These are phyloP conservation scores for Artibeus jamaicensis DNA, from an alignment of 2,797 vertebrate genomes.

Conservation along the genomic window DNA sequence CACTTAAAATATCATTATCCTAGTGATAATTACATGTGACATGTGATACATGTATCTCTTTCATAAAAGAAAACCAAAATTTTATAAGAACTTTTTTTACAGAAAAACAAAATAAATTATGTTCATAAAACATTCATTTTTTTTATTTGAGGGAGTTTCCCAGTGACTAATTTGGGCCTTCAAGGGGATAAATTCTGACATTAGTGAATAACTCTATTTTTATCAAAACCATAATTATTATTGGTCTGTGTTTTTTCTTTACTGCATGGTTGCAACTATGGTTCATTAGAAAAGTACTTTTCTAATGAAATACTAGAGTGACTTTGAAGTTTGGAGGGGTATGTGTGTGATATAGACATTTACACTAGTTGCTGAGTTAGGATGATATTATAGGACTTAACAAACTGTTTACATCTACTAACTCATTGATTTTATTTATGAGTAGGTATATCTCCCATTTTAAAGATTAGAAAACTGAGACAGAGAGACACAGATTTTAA, in stretches of 20 bases:
- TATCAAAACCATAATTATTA: background rate
- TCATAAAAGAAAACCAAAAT: background rate
- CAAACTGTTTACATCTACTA: background rate
- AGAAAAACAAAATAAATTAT: background rate
- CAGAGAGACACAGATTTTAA: background rate
- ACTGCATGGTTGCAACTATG: background rate
- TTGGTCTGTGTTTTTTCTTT: background rate
- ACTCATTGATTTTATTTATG: background rate
- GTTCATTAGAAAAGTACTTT: background rate
- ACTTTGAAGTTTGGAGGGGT: background rate
- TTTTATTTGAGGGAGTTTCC: background rate
- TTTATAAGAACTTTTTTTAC: background rate
- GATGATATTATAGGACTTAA: background rate
- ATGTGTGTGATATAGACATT: background rate
- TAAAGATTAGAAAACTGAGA: background rate
- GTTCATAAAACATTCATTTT: background rate
- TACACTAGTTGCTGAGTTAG: background rate
- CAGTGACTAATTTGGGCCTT: background rate
- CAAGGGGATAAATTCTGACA: background rate
- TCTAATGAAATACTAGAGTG: background rate
- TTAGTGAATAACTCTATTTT: background rate
- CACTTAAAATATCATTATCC: background rate
- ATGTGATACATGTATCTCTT: background rate
- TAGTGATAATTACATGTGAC: background rate
- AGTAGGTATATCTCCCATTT: background rate